Evolutionary conservation across 2,888 invertebrate genomes (phyloP).

Genomic region (Xylota segnis): DNA sequence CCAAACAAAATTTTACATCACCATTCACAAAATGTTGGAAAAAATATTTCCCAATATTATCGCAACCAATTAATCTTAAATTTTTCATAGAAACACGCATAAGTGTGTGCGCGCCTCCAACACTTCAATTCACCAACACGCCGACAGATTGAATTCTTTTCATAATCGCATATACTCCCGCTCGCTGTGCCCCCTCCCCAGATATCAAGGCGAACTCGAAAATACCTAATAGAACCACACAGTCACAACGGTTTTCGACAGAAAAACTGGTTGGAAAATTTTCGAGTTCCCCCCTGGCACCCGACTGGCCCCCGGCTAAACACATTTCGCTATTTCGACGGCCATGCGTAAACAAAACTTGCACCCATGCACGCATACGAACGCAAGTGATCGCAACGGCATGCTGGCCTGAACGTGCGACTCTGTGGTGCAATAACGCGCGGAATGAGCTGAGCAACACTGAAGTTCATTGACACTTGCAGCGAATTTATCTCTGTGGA

Average conservation of each 20-base stretch:
- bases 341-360: constrained; percentile 45
- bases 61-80: constrained; percentile 64
- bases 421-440: constrained; percentile 68
- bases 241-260: constrained; percentile 41
- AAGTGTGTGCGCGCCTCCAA: constrained; percentile 3
- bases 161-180: constrained; percentile 45
- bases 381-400: constrained; percentile 35
- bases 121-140: constrained; percentile 41
- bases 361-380: constrained; percentile 42
- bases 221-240: constrained; percentile 39
- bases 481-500: constrained; percentile 72
- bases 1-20: constrained; percentile 28
- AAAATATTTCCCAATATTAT: constrained; percentile 62
- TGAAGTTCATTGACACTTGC: constrained; percentile 72
- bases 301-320: constrained; percentile 35
- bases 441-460: constrained; percentile 66
- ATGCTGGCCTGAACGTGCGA: constrained; percentile 35
- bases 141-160: constrained; percentile 36
- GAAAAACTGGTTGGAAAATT: constrained; percentile 56
- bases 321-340: constrained; percentile 67
- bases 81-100: constrained; percentile 13
- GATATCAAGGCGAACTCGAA: constrained; percentile 53
- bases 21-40: constrained; percentile 38
- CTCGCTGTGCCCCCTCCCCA: not conserved
- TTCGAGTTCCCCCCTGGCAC: constrained; percentile 27